phyloP scores from a whole-genome alignment of 2,797 vertebrate species.

The Pseudomugil gertrudae region DNA sequence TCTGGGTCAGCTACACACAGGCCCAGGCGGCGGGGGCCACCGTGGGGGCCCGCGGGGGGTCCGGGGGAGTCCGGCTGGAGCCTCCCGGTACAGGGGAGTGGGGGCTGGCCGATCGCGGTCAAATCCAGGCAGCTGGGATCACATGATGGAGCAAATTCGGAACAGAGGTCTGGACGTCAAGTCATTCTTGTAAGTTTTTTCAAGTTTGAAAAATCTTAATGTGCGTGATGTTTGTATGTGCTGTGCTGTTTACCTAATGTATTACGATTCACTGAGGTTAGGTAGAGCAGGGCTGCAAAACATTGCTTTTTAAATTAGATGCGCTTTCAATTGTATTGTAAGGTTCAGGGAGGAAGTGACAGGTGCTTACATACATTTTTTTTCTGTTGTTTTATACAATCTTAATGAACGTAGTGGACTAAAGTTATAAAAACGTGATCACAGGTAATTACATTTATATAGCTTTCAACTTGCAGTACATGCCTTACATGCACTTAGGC shows the following conservation, averaged over 20 bases:
- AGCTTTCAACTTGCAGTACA: too few relatives aligned
- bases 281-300: background rate
- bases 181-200: slow-evolving; percentile 94
- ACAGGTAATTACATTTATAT: background rate
- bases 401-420: too few relatives aligned
- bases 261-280: background rate
- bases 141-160: slow-evolving; percentile 98
- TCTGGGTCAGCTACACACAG: slow-evolving; percentile 92
- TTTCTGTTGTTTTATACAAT: too few relatives aligned
- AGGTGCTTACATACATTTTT: too few relatives aligned
- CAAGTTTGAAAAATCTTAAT: slow-evolving; percentile 9
- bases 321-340: too few relatives aligned
- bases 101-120: slow-evolving; percentile 90
- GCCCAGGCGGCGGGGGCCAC: slow-evolving; percentile 87
- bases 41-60: slow-evolving; percentile 88
- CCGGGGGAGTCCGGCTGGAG: slow-evolving; percentile 88
- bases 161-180: slow-evolving; percentile 98
- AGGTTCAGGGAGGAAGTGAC: too few relatives aligned
- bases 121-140: slow-evolving; percentile 98
- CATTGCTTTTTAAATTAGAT: too few relatives aligned
- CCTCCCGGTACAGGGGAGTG: slow-evolving; percentile 87
- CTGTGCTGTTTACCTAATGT: background rate
- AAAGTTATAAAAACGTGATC: too few relatives aligned
- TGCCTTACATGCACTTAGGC: too few relatives aligned
- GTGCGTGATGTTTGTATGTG: background rate